These are phyloP conservation scores for Cnemophilus loriae DNA, from an alignment of 2,113 vertebrate species.

Conservation along the genomic window DNA sequence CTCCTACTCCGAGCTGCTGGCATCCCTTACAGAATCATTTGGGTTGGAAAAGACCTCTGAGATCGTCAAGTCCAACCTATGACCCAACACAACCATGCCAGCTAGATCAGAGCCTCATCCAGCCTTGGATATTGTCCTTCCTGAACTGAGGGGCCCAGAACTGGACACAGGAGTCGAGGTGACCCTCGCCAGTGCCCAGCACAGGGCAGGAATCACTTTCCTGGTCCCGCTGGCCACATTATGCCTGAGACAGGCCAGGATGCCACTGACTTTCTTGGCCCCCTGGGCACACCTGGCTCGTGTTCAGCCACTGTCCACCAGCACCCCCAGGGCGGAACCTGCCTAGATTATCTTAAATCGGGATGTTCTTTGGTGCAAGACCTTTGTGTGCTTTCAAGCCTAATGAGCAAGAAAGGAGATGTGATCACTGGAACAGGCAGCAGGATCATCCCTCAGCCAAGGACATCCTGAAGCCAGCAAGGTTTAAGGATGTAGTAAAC, in stretches of 20 bases:
- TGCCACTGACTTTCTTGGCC: background rate
- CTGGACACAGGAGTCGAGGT: background rate
- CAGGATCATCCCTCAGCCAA: background rate
- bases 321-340: background rate
- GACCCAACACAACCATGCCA: fast-evolving
- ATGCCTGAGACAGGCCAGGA: background rate
- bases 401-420: background rate
- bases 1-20: fast-evolving
- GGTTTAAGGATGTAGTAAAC: background rate
- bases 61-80: fast-evolving
- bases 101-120: background rate
- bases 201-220: too few relatives aligned
- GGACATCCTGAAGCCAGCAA: background rate
- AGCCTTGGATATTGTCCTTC: background rate
- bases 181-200: background rate
- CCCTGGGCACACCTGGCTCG: background rate
- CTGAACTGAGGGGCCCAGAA: background rate
- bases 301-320: background rate
- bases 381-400: background rate
- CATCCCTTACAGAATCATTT: background rate
- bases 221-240: background rate
- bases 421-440: background rate
- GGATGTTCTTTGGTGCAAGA: background rate
- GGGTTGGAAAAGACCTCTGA: background rate
- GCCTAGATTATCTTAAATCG: too few relatives aligned